Evolutionary conservation across 2,113 vertebrate species (phyloP), one percentile per base, ranked within the genome.

Genomic region (Xenus cinereus): DNA sequence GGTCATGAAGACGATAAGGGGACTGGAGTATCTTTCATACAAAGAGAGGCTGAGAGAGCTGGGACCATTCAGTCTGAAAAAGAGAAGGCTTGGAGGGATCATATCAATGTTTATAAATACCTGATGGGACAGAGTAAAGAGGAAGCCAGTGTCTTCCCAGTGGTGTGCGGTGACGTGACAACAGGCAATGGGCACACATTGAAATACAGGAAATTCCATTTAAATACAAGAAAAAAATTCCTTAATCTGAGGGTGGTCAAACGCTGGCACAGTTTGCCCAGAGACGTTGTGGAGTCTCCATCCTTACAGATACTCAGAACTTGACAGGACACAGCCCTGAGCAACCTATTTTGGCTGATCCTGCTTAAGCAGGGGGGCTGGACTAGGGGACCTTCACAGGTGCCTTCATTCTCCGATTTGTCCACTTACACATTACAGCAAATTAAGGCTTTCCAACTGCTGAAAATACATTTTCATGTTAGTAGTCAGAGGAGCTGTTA

Each of bases 371-470:
- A 41, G 35, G 11, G 3, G 5, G 22, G 18, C 9, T 39, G 33
- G 37, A 54, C 0, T 2, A 76, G 13, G 12, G 6, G 37, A 57
- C 7, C 1, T 89, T 13, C n/a, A 75, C n/a, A 54, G 12, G 9
- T 59, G 7, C 14, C 15, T 73, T 64, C 9, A 33, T 54, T 27
- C 54, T 73, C 7, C 59, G 24, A 45, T 87, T 80, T 51, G 2
- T 83, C 57, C 27, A 41, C 5, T 89, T 56, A n/a, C 7, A 27
- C 27, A 30, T 59, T n/a, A 15, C 9, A 73, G 14, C 11, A 69
- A 76, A 77, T 26, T 27, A 39, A 81, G 86, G 12, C 14, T 83
- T 85, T 79, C 19, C 41, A 67, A 11, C 7, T 46, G 9, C 20
- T 46, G 64, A 72, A 93, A 93, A 64, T n/a, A n/a, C 1, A 23